Base-by-base conservation (phyloP, 2,113 vertebrate genomes). In the Delphinapterus leucas region DNA sequence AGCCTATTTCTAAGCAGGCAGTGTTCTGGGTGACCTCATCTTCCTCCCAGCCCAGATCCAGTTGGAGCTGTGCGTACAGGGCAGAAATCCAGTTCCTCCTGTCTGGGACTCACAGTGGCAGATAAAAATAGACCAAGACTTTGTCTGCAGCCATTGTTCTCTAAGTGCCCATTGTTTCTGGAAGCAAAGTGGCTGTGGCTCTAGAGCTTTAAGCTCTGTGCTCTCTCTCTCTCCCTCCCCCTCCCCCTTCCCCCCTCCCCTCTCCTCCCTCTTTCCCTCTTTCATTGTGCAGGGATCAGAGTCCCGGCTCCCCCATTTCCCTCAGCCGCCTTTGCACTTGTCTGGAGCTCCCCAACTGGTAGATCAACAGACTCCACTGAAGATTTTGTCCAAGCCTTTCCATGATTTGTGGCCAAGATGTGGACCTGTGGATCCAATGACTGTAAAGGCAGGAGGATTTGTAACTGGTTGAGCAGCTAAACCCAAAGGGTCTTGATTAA, bases 51-150 rank as follows among this genome's bases (percentile, higher is more conserved):
- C 90, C 60, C 6, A 25, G 83, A 92, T 97, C 96, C 95, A 96
- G 74, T 97, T 98, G 95, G 98, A 98, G 96, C 95, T 90, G 63
- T 88, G 93, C 71, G 3, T 61, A 41, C 89, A 82, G 93, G 98
- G 98, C 98, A 98, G 97, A 98, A 92, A 93, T 98, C 98, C 98
- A 98, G 97, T 97, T 97, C 97, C 97, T 97, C 92, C 95, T 96
- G 98, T 98, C 98, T 98, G 98, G 89, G 95, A 96, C 97, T 80
- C 68, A 95, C 96, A 92, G 97, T 95, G 97, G 97, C 93, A 95
- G 98, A 96, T 98, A 98, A 93, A 98, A 98, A 98, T 98, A 98
- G 98, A 93, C 83, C 96, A 97, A 95, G 96, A 95, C 96, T 97
- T 96, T 88, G 96, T 97, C 97, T 97, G 70, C 68, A 71, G 84